Evolutionary conservation across 2,888 invertebrate genomes (phyloP).

Genomic region (Masnerella sp.): DNA sequence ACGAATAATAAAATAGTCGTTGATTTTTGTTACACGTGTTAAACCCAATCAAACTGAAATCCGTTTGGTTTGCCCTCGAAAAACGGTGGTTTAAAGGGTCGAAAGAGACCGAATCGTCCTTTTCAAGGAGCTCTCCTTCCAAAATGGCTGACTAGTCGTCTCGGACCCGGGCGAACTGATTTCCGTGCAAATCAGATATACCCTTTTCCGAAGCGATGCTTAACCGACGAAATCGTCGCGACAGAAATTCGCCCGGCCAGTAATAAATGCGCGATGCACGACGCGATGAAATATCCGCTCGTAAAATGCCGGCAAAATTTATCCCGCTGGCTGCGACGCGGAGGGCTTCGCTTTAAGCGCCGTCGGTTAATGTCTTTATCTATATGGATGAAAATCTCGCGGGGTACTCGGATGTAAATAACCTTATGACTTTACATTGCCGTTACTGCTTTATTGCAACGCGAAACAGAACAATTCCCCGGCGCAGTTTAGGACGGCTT

Average conservation of each 20-base stretch:
- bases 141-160: constrained; percentile 51
- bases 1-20: too few species aligned
- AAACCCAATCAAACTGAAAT: constrained; percentile 25
- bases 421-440: constrained; percentile 57
- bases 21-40: constrained; percentile 23
- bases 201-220: constrained; percentile 51
- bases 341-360: constrained; percentile 55
- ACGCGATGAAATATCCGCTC: constrained; percentile 56
- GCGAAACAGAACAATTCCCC: constrained; percentile 40
- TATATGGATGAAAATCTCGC: constrained; percentile 57
- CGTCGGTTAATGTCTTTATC: constrained; percentile 59
- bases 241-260: constrained; percentile 48
- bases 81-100: constrained; percentile 7
- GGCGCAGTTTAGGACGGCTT: constrained; percentile 34
- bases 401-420: constrained; percentile 56
- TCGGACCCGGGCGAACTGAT: constrained; percentile 42
- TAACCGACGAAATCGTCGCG: constrained; percentile 54
- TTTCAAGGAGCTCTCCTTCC: constrained; percentile 37
- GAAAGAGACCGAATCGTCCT: constrained; percentile 28
- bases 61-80: constrained; percentile 24
- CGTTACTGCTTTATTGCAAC: constrained; percentile 50
- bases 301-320: constrained; percentile 55
- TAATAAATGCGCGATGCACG: constrained; percentile 54
- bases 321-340: constrained; percentile 52
- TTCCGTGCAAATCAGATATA: constrained; percentile 53